Base-by-base conservation (phyloP, 2,888 invertebrate species). In the Erannis defoliaria region DNA sequence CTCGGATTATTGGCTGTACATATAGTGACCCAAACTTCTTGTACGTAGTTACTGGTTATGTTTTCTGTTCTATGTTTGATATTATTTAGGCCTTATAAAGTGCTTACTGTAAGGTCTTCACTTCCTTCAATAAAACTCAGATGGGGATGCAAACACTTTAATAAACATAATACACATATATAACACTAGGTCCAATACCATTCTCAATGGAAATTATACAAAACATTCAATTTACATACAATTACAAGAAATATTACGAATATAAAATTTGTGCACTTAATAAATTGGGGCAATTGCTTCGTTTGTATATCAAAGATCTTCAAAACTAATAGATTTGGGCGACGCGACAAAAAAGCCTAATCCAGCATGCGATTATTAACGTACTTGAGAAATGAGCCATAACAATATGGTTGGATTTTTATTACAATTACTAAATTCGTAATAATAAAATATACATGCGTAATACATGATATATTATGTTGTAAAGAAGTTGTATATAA, bases 61-160 rank as follows among this genome's bases (percentile, higher is more conserved):
- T n/a, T n/a, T n/a, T n/a, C n/a, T n/a, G n/a, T n/a, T n/a, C n/a
- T n/a, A n/a, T n/a, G n/a, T n/a, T n/a, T n/a, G n/a, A n/a, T n/a
- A n/a, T n/a, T n/a, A n/a, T n/a, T n/a, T n/a, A n/a, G n/a, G n/a
- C n/a, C n/a, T n/a, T n/a, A n/a, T n/a, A 33, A 33, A 33, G 33
- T 33, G 10, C 33, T 1, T n/a, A n/a, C n/a, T n/a, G n/a, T n/a
- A n/a, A 33, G 1, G n/a, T 12, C n/a, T 33, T 3, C n/a, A n/a
- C n/a, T 21, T 37, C 14, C 16, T 38, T 55, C 33, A 70, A 67
- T 49, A 29, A 67, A 69, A 64, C 48, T 65, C 71, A 62, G 29
- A 59, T 48, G 40, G 64, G 64, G 75, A 77, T 76, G 73, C 76
- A 74, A 78, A 77, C 77, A 77, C 74, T 81, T 77, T 76, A 80